These are phyloP conservation scores for Montipora efflorescens DNA, from an alignment of 64 coral and sea anemone genomes.

Conservation along the genomic window DNA sequence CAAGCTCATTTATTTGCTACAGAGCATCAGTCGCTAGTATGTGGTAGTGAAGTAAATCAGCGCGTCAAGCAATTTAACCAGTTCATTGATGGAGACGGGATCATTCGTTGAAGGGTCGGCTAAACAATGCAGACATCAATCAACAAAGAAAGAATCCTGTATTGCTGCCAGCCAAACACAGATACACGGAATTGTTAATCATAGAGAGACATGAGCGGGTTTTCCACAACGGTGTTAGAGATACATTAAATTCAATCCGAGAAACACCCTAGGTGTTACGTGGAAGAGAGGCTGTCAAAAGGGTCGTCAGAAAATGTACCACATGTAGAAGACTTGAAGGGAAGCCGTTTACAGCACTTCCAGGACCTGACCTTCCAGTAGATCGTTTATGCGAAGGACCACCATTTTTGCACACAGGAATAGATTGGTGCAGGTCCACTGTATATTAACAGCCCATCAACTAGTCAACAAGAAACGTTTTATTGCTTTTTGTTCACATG, in stretches of 20 bases:
- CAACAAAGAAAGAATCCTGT: slow-evolving; percentile 46
- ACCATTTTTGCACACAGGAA: neutral
- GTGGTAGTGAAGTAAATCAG: neutral
- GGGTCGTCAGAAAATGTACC: neutral
- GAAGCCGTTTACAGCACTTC: neutral
- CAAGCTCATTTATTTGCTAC: neutral
- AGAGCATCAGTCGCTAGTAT: neutral
- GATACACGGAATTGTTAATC: neutral
- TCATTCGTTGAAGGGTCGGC: slow-evolving; percentile 43
- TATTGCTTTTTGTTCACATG: neutral
- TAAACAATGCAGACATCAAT: slow-evolving; percentile 21
- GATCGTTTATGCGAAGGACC: neutral
- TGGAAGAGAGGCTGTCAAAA: neutral
- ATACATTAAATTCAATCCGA: neutral
- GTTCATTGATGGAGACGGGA: slow-evolving; percentile 6
- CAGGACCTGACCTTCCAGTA: neutral
- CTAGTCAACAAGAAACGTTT: neutral
- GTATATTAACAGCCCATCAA: neutral
- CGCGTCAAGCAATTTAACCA: slow-evolving; percentile 25
- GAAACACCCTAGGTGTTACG: neutral
- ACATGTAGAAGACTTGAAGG: neutral
- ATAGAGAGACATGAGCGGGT: neutral
- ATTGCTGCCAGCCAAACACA: neutral
- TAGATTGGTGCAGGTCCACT: neutral
- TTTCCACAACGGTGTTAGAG: slow-evolving; percentile 19